These are phyloP conservation scores for Arbacia lixula DNA, from an alignment of 53 echinoderm and acorn worm species.

Conservation along the genomic window DNA sequence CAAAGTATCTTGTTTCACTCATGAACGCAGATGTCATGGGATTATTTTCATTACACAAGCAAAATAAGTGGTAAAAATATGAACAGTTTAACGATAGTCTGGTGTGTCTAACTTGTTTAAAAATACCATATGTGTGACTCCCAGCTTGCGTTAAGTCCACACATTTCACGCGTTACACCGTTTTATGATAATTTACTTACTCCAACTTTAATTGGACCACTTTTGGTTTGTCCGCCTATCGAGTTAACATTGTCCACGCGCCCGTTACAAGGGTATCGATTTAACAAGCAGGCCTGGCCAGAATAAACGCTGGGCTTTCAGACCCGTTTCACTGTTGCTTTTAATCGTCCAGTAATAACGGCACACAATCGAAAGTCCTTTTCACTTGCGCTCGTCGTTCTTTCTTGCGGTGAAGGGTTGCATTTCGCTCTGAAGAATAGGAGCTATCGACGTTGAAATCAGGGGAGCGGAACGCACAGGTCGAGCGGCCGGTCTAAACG, in stretches of 20 bases:
- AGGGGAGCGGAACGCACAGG: background rate
- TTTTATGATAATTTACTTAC: no score
- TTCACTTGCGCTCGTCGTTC: background rate
- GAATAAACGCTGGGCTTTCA: slow-evolving; percentile 19
- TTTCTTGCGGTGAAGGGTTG: background rate
- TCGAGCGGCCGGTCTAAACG: background rate
- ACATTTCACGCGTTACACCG: no score
- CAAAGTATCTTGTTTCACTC: no score
- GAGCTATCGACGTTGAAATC: slow-evolving; percentile 9
- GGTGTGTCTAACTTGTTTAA: no score
- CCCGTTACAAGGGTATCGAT: slow-evolving; percentile 28
- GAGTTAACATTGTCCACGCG: slow-evolving; percentile 53
- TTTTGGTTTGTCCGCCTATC: no score
- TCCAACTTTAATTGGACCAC: no score
- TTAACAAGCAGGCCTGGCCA: slow-evolving; percentile 12
- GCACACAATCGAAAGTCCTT: slow-evolving; percentile 20
- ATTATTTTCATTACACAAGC: no score
- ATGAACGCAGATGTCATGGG: no score
- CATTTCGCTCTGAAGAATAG: slow-evolving; percentile 5
- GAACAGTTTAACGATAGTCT: no score
- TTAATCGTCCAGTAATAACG: background rate
- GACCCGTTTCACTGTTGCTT: background rate
- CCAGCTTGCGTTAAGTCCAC: no score
- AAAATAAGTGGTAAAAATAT: no score
- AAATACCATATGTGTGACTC: no score